Percentiles rank a stretch among this genome's conserved stretches.
Conservation (phyloP, 37 sponge, comb jelly and placozoan species). For the Cliona cf. orientalis region DNA sequence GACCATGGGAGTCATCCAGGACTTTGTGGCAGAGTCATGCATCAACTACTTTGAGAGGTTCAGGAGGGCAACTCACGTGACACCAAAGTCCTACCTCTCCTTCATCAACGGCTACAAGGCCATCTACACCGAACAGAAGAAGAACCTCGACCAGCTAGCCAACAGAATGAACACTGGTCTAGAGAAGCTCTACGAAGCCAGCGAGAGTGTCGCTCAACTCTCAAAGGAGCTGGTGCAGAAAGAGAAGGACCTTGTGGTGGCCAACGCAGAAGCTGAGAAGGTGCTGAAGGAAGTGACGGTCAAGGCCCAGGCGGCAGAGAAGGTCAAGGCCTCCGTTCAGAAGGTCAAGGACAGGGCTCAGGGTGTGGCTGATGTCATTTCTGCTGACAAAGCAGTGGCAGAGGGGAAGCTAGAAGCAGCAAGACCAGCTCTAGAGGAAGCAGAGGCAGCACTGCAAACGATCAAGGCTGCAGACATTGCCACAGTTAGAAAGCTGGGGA, state of each 20-base stretch:
- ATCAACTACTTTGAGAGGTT: slow-evolving; percentile 93
- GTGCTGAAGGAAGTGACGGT: slow-evolving; percentile 95
- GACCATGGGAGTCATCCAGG: slow-evolving; percentile 98
- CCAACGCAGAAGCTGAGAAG: slow-evolving; percentile 89
- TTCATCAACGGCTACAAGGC: slow-evolving; percentile 94
- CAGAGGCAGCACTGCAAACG: slow-evolving; percentile 97
- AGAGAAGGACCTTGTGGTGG: slow-evolving; percentile 95
- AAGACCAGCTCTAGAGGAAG: slow-evolving; percentile 94
- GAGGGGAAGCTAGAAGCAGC: slow-evolving; percentile 92
- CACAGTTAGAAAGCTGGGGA: slow-evolving; percentile 96
- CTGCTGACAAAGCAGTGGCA: slow-evolving; percentile 92
- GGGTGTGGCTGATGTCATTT: slow-evolving; percentile 93
- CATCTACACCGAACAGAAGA: slow-evolving; percentile 88
- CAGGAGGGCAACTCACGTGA: slow-evolving; percentile 95
- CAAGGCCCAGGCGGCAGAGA: slow-evolving; percentile 98
- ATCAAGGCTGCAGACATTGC: slow-evolving; percentile 97
- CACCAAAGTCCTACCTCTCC: slow-evolving; percentile 99
- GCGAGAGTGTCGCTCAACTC: slow-evolving; percentile 84
- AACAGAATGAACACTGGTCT: slow-evolving; percentile 95
- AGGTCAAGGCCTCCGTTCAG: slow-evolving; percentile 97
- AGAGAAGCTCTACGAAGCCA: slow-evolving; percentile 95
- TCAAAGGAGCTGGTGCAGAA: slow-evolving; percentile 92
- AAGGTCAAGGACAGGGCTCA: slow-evolving; percentile 99
- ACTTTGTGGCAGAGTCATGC: slow-evolving; percentile 97
- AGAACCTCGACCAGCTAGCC: slow-evolving; percentile 82